Evolutionary conservation across 1,140 invertebrate species (phyloP).

Genomic region (Zaprionus capensis): DNA sequence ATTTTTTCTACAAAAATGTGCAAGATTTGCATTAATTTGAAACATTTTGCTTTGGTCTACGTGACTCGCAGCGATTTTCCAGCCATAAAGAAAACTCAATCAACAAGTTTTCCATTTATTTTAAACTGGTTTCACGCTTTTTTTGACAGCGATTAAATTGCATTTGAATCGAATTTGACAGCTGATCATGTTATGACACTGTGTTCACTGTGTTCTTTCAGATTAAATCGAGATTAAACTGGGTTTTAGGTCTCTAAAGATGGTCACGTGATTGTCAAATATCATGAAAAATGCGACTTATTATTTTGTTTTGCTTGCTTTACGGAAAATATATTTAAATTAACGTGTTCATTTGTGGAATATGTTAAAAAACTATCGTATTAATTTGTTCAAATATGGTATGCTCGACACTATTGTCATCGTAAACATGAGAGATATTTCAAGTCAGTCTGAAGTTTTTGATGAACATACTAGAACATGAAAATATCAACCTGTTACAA

Average conservation of each 20-base stretch:
- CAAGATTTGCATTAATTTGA: slow-evolving; percentile 49
- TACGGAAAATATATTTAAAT: slow-evolving; percentile 8
- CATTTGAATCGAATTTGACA: slow-evolving; percentile 15
- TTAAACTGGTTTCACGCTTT: slow-evolving; percentile 31
- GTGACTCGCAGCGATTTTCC: slow-evolving; percentile 65
- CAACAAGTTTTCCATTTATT: slow-evolving; percentile 52
- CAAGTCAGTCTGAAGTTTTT: background rate
- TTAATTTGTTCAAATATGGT: background rate
- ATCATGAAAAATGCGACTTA: background rate
- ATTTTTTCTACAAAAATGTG: slow-evolving; percentile 18
- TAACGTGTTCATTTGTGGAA: background rate
- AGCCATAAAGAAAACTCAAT: slow-evolving; percentile 37
- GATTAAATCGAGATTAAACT: slow-evolving; percentile 1
- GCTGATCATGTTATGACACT: slow-evolving; percentile 17
- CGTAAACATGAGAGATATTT: background rate
- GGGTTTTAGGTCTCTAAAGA: background rate
- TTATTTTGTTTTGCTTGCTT: background rate
- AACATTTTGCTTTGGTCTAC: slow-evolving; percentile 57
- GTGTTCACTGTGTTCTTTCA: slow-evolving; percentile 12
- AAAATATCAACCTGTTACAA: background rate
- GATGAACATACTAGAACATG: background rate
- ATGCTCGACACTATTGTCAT: background rate
- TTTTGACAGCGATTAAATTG: slow-evolving; percentile 18
- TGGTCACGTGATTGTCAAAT: slow-evolving; percentile 13
- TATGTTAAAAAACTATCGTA: background rate